Evolutionary conservation across 2,888 invertebrate species (phyloP).

Genomic region (Orthosia cruda): DNA sequence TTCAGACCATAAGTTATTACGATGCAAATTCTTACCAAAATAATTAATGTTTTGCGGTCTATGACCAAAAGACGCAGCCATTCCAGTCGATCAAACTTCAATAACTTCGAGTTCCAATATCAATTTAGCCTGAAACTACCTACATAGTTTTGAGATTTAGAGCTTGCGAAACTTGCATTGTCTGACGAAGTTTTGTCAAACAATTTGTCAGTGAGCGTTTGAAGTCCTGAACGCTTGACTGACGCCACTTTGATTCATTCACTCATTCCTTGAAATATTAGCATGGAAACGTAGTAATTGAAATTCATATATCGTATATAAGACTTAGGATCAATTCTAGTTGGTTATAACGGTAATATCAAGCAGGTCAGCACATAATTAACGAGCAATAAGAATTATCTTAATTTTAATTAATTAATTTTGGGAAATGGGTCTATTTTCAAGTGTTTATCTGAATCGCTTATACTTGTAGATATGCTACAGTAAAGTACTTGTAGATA

Average conservation of each 20-base stretch:
- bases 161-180: constrained; percentile 44
- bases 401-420: no score
- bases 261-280: background rate
- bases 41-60: background rate
- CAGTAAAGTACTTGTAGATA: no score
- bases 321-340: background rate
- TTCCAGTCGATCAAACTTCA: constrained; percentile 39
- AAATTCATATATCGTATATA: background rate
- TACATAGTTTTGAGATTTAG: constrained; percentile 52
- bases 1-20: background rate
- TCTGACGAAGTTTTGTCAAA: constrained; percentile 52
- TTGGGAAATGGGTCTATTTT: no score
- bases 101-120: constrained; percentile 37
- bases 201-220: constrained; percentile 34
- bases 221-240: constrained; percentile 26
- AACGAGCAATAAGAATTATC: background rate
- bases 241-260: constrained; percentile 12
- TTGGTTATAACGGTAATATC: background rate
- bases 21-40: background rate
- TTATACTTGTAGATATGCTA: no score
- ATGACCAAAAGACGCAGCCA: constrained; percentile 22
- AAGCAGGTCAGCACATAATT: background rate
- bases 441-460: no score
- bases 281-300: background rate
- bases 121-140: constrained; percentile 35